Base-by-base conservation (phyloP, 2,888 invertebrate species). In the Leucozona laternaria region DNA sequence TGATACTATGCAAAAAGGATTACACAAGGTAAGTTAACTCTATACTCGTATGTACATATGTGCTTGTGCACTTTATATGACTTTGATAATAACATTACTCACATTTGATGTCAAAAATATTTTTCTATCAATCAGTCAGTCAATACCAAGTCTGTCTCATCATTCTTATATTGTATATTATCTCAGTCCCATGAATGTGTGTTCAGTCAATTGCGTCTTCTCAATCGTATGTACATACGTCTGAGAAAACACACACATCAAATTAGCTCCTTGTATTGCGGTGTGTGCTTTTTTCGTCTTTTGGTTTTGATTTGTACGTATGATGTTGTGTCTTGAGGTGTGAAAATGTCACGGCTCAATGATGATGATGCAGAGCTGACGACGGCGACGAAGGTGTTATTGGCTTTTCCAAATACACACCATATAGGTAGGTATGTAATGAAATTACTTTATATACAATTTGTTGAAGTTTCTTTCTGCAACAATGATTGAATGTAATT, bases 1-100 rank as follows among this genome's bases (percentile, higher is more conserved):
- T 98, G 96, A 97, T 98, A 93, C 95, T 98, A 91, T 98, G 98
- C 95, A 97, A 97, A 95, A 96, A 95, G 93, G 98, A 98, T 94
- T 98, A 98, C 94, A 95, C 97, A 93, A 97, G 97, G 98, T 98
- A 94, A 95, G 95, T 71, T 43, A 11, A 13, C 13, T 37, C 7
- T 28, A n/a, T n/a, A n/a, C n/a, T n/a, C n/a, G n/a, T n/a, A n/a
- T n/a, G n/a, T n/a, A n/a, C n/a, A n/a, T n/a, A n/a, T n/a, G n/a
- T n/a, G n/a, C 7, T 8, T 10, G 34, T 8, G 6, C 34, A 1
- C 31, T 34, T 1, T 34, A 6, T 28, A 2, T 28, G 34, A 28
- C n/a, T 3, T 8, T 17, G 2, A 45, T 17, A 45, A 22, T 15
- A 37, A 22, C 15, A 62, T n/a, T n/a, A 62, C 10, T 43, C n/a